A percentile compares a stretch with the other conserved stretches of the same genome.
Conservation (phyloP, 2,888 invertebrate species). For the Masnerella sp. region DNA sequence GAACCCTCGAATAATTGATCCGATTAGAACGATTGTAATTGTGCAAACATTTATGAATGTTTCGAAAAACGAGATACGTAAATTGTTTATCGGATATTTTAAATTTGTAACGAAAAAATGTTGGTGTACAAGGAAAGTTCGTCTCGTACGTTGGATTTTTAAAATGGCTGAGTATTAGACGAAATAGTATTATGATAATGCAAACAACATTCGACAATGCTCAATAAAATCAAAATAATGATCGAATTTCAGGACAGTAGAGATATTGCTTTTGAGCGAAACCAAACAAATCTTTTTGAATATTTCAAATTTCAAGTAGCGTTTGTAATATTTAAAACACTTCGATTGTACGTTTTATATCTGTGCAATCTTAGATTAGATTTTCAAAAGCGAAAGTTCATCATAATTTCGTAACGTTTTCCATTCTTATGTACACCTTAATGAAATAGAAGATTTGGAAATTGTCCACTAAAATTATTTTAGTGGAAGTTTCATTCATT, state of each 20-base stretch:
- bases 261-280: constrained; percentile 13
- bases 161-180: too few species aligned
- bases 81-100: constrained; percentile 15
- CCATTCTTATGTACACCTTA: constrained; percentile 11
- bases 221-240: constrained; percentile 45
- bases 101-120: background rate
- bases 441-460: background rate
- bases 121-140: too few species aligned
- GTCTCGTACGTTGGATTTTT: too few species aligned
- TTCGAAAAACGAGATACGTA: constrained; percentile 20
- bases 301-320: constrained; percentile 9
- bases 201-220: constrained; percentile 18
- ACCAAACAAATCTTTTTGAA: constrained; percentile 27
- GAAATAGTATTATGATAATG: too few species aligned
- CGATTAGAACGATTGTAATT: background rate
- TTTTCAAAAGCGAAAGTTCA: constrained; percentile 3
- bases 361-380: constrained; percentile 32
- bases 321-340: constrained; percentile 23
- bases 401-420: constrained; percentile 26
- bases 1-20: constrained; percentile 1
- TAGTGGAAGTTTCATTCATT: too few species aligned
- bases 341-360: constrained; percentile 34
- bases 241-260: constrained; percentile 19
- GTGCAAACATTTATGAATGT: background rate
- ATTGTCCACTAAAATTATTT: background rate